Conservation (phyloP, 2,888 invertebrate species). For the Caenorhabditis sp. region DNA sequence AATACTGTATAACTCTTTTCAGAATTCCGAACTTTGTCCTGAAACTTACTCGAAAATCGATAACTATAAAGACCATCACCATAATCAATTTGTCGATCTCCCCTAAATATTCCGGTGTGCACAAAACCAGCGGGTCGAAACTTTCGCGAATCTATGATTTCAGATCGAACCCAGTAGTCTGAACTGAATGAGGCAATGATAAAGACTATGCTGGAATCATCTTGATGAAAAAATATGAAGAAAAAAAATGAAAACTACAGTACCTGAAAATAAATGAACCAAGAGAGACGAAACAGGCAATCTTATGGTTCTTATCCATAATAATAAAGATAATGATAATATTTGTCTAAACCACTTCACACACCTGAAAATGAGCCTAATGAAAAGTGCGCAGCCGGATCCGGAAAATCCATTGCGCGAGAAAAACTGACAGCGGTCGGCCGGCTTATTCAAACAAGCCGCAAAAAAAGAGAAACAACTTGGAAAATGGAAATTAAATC, state of each 20-base stretch:
- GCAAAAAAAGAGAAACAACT: background rate
- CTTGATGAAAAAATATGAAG: too few relatives aligned
- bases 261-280: slow-evolving; percentile 31
- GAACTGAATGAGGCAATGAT: slow-evolving; percentile 20
- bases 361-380: background rate
- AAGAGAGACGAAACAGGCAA: slow-evolving; percentile 28
- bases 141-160: slow-evolving; percentile 30
- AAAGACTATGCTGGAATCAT: slow-evolving; percentile 27
- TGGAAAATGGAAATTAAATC: background rate
- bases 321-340: too few relatives aligned
- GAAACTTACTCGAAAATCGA: slow-evolving; percentile 16
- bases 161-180: slow-evolving; percentile 34
- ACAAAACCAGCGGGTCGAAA: slow-evolving; percentile 22
- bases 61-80: slow-evolving; percentile 16
- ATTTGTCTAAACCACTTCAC: slow-evolving; percentile 1
- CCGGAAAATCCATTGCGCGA: background rate
- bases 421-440: background rate
- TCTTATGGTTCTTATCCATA: slow-evolving; percentile 30
- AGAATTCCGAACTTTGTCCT: background rate
- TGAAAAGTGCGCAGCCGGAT: background rate
- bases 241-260: too few relatives aligned
- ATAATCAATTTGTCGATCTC: slow-evolving; percentile 32
- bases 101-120: slow-evolving; percentile 30
- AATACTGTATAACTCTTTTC: slow-evolving; percentile 38
- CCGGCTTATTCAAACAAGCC: background rate